phyloP scores from a whole-genome alignment of 2,888 invertebrate genomes.

The Allacma fusca region DNA sequence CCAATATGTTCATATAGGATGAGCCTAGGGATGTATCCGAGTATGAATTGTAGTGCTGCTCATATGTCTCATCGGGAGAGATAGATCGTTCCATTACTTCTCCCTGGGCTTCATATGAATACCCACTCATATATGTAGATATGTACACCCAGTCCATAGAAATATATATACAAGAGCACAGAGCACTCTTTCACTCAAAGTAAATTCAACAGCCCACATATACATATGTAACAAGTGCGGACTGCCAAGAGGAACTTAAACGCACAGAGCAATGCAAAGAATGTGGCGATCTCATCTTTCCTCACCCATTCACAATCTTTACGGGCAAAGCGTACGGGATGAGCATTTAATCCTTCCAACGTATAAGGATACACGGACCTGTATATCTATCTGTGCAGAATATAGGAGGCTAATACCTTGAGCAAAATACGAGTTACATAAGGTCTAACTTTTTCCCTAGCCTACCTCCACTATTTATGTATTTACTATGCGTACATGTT shows the following conservation, averaged over 20 bases:
- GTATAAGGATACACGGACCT: background rate
- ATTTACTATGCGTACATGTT: background rate
- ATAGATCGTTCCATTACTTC: too few species aligned
- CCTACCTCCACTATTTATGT: background rate
- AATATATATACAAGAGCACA: too few species aligned
- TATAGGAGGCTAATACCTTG: too few species aligned
- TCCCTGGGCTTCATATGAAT: too few species aligned
- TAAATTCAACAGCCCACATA: too few species aligned
- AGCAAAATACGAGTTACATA: background rate
- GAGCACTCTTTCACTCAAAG: too few species aligned
- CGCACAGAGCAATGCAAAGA: slow-evolving; percentile 50
- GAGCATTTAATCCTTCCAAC: background rate
- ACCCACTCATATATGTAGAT: too few species aligned
- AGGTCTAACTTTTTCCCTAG: background rate
- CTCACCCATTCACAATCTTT: slow-evolving; percentile 52
- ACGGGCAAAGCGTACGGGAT: slow-evolving; percentile 9
- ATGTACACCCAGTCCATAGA: too few species aligned
- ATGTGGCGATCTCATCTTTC: slow-evolving; percentile 60
- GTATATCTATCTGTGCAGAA: slow-evolving; percentile 21
- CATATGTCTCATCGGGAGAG: too few species aligned
- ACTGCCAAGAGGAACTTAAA: slow-evolving; percentile 25
- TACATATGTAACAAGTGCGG: slow-evolving; percentile 10
- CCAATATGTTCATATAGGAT: too few species aligned
- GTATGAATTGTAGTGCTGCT: too few species aligned
- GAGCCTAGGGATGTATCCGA: too few species aligned